Conservation (phyloP, 2,888 invertebrate species). For the Ennomos erosarius region DNA sequence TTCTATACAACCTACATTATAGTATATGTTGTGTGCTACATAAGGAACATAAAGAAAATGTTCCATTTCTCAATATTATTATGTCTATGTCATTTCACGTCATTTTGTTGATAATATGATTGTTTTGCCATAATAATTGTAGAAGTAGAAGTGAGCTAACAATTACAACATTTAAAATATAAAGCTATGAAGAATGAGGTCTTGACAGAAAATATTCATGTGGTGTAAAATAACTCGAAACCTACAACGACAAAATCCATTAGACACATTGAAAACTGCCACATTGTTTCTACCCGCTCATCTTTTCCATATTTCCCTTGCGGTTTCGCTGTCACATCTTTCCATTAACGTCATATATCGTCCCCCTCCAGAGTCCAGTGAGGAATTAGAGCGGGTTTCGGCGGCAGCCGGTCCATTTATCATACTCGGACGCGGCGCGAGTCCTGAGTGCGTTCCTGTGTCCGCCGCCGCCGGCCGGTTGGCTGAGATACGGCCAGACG, state of each 20-base stretch:
- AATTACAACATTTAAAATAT: too few relatives aligned
- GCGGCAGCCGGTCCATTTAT: slow-evolving; percentile 67
- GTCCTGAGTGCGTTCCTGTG: slow-evolving; percentile 79
- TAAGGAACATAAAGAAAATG: too few relatives aligned
- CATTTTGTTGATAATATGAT: too few relatives aligned
- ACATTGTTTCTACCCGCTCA: slow-evolving; percentile 21
- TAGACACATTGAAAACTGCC: slow-evolving; percentile 12
- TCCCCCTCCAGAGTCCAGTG: slow-evolving; percentile 53
- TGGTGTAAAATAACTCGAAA: too few relatives aligned
- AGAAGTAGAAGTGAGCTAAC: too few relatives aligned
- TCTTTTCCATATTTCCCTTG: slow-evolving; percentile 54
- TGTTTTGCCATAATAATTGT: too few relatives aligned
- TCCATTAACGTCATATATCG: slow-evolving; percentile 74
- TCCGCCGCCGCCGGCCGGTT: slow-evolving; percentile 44
- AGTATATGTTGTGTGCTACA: too few relatives aligned
- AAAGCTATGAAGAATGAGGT: too few relatives aligned
- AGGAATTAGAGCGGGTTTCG: slow-evolving; percentile 64
- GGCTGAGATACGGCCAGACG: slow-evolving; percentile 47
- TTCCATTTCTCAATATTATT: too few relatives aligned
- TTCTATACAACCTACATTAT: too few relatives aligned
- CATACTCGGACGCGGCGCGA: slow-evolving; percentile 67
- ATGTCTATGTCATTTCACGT: too few relatives aligned
- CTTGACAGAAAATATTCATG: too few relatives aligned
- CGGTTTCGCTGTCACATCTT: slow-evolving; percentile 63
- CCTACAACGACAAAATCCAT: slow-evolving; percentile 14